Percentiles rank a stretch among this genome's conserved stretches.
Conservation (phyloP, 2,113 vertebrate species). For the Hucho hucho region DNA sequence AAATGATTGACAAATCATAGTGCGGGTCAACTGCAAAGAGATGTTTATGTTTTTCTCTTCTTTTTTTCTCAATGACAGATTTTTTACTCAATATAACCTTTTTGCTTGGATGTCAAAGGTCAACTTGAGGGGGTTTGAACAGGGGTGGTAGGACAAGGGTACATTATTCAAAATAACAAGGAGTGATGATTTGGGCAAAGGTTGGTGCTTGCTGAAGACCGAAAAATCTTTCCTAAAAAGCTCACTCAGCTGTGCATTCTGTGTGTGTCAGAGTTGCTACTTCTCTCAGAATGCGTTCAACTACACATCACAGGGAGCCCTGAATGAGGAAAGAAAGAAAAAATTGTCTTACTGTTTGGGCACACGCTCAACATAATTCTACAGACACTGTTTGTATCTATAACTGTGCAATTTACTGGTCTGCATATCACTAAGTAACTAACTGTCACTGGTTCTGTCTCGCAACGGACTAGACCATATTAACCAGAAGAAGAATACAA, state of each 20-base stretch:
- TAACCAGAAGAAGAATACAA: slow-evolving; percentile 46
- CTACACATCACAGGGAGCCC: slow-evolving; percentile 67
- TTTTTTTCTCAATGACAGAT: slow-evolving; percentile 24
- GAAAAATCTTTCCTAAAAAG: slow-evolving; percentile 19
- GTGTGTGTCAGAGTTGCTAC: slow-evolving; percentile 58
- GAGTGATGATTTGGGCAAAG: slow-evolving; percentile 29
- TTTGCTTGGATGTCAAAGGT: slow-evolving; percentile 33
- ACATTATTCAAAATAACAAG: slow-evolving; percentile 39
- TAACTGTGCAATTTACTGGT: slow-evolving; percentile 42
- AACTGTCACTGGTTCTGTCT: slow-evolving; percentile 28
- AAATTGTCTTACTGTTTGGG: slow-evolving; percentile 61
- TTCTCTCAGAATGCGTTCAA: slow-evolving; percentile 60
- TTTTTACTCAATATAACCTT: slow-evolving; percentile 30
- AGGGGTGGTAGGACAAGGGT: not conserved
- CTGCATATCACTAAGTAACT: slow-evolving; percentile 13
- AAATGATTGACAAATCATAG: slow-evolving; percentile 74
- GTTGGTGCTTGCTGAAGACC: slow-evolving; percentile 37
- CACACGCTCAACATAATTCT: slow-evolving; percentile 52
- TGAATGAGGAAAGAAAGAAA: slow-evolving; percentile 63
- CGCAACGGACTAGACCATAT: slow-evolving; percentile 39
- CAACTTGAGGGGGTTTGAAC: slow-evolving; percentile 18
- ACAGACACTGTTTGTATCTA: slow-evolving; percentile 33
- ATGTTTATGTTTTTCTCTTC: slow-evolving; percentile 45
- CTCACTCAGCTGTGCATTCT: slow-evolving; percentile 40
- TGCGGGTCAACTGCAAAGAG: slow-evolving; percentile 85